Evolutionary conservation across 2,888 invertebrate genomes (phyloP).

Genomic region (Eupeodes latifasciatus): DNA sequence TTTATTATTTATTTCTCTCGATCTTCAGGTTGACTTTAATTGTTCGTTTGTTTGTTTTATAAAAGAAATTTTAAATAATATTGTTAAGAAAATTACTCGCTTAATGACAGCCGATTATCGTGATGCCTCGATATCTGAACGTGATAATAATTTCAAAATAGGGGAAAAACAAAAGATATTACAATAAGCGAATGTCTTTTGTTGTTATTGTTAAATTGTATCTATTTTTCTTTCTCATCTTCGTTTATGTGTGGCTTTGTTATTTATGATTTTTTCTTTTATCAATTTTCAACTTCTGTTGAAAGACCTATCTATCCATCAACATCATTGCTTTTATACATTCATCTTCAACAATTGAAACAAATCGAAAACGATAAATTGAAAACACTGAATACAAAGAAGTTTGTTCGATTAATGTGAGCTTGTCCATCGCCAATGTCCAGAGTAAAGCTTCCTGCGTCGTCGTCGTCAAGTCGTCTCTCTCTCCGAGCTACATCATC

Average conservation of each 20-base stretch:
- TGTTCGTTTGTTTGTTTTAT: conserved; percentile 37
- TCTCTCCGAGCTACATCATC: conserved; percentile 5
- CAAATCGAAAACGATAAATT: conserved; percentile 58
- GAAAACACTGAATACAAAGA: conserved; percentile 31
- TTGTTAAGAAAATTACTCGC: conserved; percentile 48
- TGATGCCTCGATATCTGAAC: conserved; percentile 26
- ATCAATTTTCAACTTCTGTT: conserved; percentile 52
- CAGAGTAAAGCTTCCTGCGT: neutral
- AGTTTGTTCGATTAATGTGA: conserved; percentile 28
- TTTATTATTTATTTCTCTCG: conserved; percentile 45
- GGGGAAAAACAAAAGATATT: neutral
- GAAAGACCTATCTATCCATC: conserved; percentile 37
- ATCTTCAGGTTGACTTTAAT: conserved; percentile 18
- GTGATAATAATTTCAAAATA: conserved; percentile 59
- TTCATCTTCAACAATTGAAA: conserved; percentile 14
- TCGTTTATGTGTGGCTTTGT: neutral
- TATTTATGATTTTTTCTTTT: conserved; percentile 6
- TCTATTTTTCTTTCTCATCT: conserved; percentile 6
- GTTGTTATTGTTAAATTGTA: conserved; percentile 22
- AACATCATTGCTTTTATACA: neutral
- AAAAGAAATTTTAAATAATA: conserved; percentile 44
- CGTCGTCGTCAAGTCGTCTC: neutral
- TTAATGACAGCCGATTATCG: conserved; percentile 41
- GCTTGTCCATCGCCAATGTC: conserved; percentile 34
- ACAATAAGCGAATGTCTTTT: conserved; percentile 9